Base-by-base conservation (phyloP, 2,113 vertebrate species). In the Brienomyrus longianalis region DNA sequence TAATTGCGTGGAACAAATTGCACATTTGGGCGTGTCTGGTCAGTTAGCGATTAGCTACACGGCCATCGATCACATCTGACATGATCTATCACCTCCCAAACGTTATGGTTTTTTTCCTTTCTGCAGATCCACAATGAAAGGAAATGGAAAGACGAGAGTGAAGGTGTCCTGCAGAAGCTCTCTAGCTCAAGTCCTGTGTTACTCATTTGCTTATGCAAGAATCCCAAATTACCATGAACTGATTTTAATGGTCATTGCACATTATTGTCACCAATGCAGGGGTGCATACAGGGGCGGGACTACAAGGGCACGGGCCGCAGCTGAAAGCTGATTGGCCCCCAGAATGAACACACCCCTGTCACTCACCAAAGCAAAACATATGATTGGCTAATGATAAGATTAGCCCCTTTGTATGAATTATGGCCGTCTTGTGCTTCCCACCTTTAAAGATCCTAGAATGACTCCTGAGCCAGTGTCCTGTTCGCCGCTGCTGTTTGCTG, bases 11-110 rank as follows among this genome's bases (percentile, higher is more conserved):
- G 90, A 48, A 88, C 70, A 83, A 50, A 90, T 90, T 77, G 88
- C 50, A 83, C 88, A 83, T 89, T 89, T 83, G 77, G 87, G 86
- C 51, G 27, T 90, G 52, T 88, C 90, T 90, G 74, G 39, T 88
- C 66, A 90, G 88, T 90, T 88, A 90, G 86, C 54, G 19, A 74
- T 59, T 88, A 88, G 51, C 31, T 90, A 83, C 54, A 19, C 74
- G 59, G 51, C 87, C 90, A 90, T 90, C 87, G 39, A 90, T 90
- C 90, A 90, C 86, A 66, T 45, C 23, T 39, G 90, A 90, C 90
- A 90, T 50, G 70, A 90, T 90, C n/a, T 59, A 88, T 84, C 35
- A 17, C 52, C 88, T 77, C 74, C 48, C 10, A 50, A 89, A 51
- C 11, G 50, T 48, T 31, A 23, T 89, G 15, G 3, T 83, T 23